Base-by-base conservation (phyloP, 2,797 vertebrate genomes). In the Acrossocheilus fasciatus region DNA sequence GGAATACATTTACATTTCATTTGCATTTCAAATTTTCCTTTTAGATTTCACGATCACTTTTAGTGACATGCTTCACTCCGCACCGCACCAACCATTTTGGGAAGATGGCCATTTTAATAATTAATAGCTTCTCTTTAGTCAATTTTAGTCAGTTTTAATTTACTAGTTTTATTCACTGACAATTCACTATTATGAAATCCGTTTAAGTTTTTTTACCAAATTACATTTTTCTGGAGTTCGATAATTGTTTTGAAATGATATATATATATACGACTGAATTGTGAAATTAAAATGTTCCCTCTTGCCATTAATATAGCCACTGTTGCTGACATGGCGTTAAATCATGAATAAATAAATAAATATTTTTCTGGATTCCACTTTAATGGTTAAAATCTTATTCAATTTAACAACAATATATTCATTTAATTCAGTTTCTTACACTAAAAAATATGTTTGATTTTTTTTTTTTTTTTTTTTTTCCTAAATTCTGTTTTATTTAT, bases 21-120 rank as follows among this genome's bases (percentile, higher is more conserved):
- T 74, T 74, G 4, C 14, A 39, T 69, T 50, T n/a, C 43, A 81
- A 36, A 81, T 52, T 36, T 36, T 81, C 10, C 77, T 62, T 64
- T 47, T 47, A 17, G 9, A 36, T 59, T 43, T 62, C 14, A 34
- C 26, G 1, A 43, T 62, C 14, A 59, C 54, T 79, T 78, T 26
- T 18, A 43, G 54, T 11, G 36, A 23, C 14, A 17, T 17, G 12
- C 62, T 68, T 68, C 6, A 68, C 64, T 68, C 64, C 15, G 15
- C 30, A 68, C 26, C n/a, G 26, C 26, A 26, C 26, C 26, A 26
- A 26, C n/a, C 30, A 6, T 36, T 76, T 54, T 36, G 9, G 47
- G 52, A 14, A 52, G 6, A 36, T 20, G 4, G 30, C 20, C 11
- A 0, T 10, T 77, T 14, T 12, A 59, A 23, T 36, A 36, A 30